Percentiles rank a stretch among this genome's conserved stretches.
These are phyloP conservation scores for Paralichthys olivaceus DNA, from an alignment of 2,113 vertebrate genomes.

Conservation along the genomic window DNA sequence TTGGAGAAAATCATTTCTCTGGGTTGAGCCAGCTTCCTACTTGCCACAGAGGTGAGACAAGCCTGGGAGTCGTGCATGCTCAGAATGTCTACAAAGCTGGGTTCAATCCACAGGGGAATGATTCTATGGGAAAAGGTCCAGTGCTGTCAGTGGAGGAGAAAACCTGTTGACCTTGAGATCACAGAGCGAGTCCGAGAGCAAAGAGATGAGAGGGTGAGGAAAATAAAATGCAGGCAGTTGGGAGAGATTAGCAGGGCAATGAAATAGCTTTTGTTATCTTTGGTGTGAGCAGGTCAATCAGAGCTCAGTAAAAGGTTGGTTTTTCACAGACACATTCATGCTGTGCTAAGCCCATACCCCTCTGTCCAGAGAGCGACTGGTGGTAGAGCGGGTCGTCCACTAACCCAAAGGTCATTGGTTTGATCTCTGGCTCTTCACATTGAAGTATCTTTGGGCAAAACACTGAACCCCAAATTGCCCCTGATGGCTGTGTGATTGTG, in stretches of 20 bases:
- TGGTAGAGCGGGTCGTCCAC: not conserved
- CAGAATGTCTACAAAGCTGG: not conserved
- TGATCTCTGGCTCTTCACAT: not conserved
- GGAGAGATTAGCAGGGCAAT: constrained; percentile 68
- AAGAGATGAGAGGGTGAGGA: constrained; percentile 31
- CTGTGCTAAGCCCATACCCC: constrained; percentile 22
- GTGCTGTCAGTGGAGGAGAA: constrained; percentile 35
- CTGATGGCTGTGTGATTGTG: not conserved
- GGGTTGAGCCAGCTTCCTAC: not conserved
- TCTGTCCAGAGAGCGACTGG: not conserved
- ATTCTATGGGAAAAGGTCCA: constrained; percentile 27
- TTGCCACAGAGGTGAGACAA: not conserved
- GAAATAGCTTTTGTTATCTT: constrained; percentile 73
- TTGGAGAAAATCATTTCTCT: not conserved
- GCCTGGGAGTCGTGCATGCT: not conserved
- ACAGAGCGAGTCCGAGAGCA: constrained; percentile 16
- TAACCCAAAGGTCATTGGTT: not conserved
- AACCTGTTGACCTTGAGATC: constrained; percentile 71
- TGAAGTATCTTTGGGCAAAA: not conserved
- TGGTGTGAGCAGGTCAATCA: constrained; percentile 61
- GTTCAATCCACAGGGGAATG: not conserved
- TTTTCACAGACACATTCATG: constrained; percentile 57
- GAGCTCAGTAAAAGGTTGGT: constrained; percentile 58
- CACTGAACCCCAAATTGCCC: not conserved
- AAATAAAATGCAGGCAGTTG: constrained; percentile 58